Evolutionary conservation across 2,888 invertebrate genomes (phyloP), one percentile per base, ranked within the genome.

Genomic region (Hylaea fasciaria): DNA sequence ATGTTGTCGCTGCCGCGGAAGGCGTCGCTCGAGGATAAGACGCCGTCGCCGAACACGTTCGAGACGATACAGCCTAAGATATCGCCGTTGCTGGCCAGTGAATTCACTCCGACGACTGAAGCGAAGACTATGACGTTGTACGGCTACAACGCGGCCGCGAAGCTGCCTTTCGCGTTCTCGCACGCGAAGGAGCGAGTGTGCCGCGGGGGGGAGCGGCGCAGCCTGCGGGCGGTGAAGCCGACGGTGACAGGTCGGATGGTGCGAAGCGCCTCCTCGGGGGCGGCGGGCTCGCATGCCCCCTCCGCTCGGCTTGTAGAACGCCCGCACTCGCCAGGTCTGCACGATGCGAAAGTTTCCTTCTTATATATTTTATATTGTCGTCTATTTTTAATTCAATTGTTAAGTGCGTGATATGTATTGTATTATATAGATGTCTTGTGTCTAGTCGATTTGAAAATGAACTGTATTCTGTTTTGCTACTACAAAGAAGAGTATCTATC

Each of bases 191-290:
- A 77, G 70, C 72, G 78, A 44, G 73, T 60, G 62, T 61, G 64
- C 44, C 70, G 79, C 54, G 77, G 77, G 22, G 75, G 80, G 41
- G 81, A 78, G 77, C 72, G 86, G 65, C 76, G 84, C 66, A 80
- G 82, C 64, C 76, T 85, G 73, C 82, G 86, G 64, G 76, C 81
- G 69, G 67, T 77, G 72, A 81, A 82, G 78, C 80, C 84, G 66
- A 72, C 69, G 73, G 71, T 66, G 62, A 59, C 86, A 86, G 88
- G 89, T 90, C 91, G 92, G 89, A 90, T 92, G 89, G 91, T 91
- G 84, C 91, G 92, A 82, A 91, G 91, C 85, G 91, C 87, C 78
- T 91, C 92, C 62, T 90, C 89, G 81, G 89, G 89, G 76, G 91
- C 91, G 80, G 86, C 86, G 74, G 77, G 77, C 74, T 61, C 87